Conservation (phyloP, 2,888 invertebrate genomes). For the Chymomyza fuscimana region DNA sequence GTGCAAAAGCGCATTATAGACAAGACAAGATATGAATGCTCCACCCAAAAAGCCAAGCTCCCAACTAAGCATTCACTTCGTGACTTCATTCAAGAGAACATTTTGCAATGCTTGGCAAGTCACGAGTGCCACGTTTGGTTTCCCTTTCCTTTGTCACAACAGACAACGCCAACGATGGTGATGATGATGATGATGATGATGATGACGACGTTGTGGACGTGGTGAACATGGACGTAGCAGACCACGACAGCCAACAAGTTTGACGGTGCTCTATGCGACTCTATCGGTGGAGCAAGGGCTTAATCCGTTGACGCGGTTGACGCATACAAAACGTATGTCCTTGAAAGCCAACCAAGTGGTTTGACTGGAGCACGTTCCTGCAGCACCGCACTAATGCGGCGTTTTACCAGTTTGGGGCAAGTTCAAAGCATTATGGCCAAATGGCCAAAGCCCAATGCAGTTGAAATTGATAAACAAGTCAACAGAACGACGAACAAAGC, state of each 20-base stretch:
- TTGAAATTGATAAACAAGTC: slow-evolving; percentile 54
- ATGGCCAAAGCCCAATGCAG: slow-evolving; percentile 28
- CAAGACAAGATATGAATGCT: neutral
- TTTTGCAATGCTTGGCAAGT: slow-evolving; percentile 7
- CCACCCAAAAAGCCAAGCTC: neutral
- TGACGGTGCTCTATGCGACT: neutral
- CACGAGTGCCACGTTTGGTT: slow-evolving; percentile 18
- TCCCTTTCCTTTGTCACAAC: slow-evolving; percentile 22
- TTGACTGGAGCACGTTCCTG: slow-evolving; percentile 13
- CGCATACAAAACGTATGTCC: slow-evolving; percentile 63
- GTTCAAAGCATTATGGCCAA: slow-evolving; percentile 6
- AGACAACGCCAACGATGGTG: neutral
- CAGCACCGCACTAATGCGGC: neutral
- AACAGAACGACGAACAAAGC: slow-evolving; percentile 3
- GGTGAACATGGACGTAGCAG: too few species aligned
- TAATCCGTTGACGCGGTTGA: slow-evolving; percentile 22
- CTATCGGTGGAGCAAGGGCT: slow-evolving; percentile 9
- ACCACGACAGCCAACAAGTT: neutral
- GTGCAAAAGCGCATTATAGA: neutral
- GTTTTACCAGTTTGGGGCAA: slow-evolving; percentile 1
- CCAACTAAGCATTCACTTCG: slow-evolving; percentile 50
- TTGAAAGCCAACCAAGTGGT: slow-evolving; percentile 30
- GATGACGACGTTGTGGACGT: neutral
- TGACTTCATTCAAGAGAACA: slow-evolving; percentile 44
- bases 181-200: neutral